Percentiles rank a stretch among this genome's conserved stretches.
Conservation (phyloP, 2,113 vertebrate species). For the Pica pica region DNA sequence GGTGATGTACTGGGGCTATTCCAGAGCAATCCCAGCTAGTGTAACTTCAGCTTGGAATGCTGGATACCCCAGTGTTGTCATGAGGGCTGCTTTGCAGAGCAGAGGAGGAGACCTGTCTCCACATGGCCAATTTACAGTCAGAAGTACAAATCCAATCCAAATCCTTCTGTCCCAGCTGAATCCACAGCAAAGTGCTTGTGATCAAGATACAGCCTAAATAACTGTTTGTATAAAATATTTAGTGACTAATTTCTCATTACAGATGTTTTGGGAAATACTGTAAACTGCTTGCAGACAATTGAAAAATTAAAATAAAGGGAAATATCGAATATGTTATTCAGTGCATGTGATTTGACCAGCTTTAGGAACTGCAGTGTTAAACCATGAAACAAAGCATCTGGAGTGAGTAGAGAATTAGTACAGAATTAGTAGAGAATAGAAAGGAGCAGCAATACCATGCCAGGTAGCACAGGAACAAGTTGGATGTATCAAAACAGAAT, state of each 20-base stretch:
- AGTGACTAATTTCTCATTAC: constrained; percentile 15
- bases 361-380: neutral
- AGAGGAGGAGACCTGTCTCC: neutral
- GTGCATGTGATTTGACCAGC: neutral
- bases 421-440: neutral
- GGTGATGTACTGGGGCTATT: too few species aligned
- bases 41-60: neutral
- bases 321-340: neutral
- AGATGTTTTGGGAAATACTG: neutral
- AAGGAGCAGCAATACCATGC: neutral
- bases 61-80: neutral
- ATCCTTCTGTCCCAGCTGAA: neutral
- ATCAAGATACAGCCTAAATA: neutral
- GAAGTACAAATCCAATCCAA: neutral
- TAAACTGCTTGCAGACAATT: constrained; percentile 12
- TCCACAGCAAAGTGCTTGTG: neutral
- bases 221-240: constrained; percentile 49
- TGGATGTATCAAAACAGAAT: neutral
- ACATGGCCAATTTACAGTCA: neutral
- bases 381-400: neutral
- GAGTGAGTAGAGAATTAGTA: neutral
- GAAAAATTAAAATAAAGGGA: neutral
- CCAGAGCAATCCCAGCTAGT: neutral
- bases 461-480: neutral
- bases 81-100: neutral